Conservation (phyloP, 2,797 vertebrate genomes). For the Siniperca undulata region DNA sequence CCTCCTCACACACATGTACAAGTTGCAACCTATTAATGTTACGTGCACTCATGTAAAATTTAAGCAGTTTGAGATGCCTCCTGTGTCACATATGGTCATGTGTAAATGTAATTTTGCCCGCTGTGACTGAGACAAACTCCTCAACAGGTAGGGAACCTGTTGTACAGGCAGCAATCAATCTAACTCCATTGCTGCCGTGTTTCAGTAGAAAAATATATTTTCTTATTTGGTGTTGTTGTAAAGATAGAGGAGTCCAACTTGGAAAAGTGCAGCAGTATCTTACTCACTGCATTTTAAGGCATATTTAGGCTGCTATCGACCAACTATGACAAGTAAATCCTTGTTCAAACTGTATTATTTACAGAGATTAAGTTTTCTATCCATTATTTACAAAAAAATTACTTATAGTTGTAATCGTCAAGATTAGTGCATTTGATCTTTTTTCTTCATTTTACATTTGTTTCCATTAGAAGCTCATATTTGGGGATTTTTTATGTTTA, state of each 20-base stretch:
- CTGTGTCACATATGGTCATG: conserved; percentile 2
- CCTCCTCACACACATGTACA: background rate
- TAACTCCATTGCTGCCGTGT: background rate
- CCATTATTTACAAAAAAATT: background rate
- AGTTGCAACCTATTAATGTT: conserved; percentile 11
- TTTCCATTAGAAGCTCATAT: background rate
- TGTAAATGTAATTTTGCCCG: background rate
- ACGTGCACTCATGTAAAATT: conserved; percentile 6
- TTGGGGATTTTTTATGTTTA: background rate
- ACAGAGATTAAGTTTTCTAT: background rate
- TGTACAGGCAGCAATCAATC: background rate
- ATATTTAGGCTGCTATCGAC: background rate
- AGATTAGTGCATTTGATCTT: background rate
- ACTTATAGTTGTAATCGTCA: background rate
- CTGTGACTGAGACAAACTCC: background rate
- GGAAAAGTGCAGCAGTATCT: background rate
- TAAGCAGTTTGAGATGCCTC: background rate
- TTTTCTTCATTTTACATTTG: background rate
- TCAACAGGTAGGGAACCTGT: background rate
- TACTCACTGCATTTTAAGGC: background rate
- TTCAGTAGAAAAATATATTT: background rate
- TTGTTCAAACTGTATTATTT: background rate
- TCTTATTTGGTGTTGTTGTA: background rate
- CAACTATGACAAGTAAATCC: background rate
- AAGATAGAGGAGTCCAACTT: background rate